Conservation (phyloP, 2,888 invertebrate species). For the Rotaria socialis region DNA sequence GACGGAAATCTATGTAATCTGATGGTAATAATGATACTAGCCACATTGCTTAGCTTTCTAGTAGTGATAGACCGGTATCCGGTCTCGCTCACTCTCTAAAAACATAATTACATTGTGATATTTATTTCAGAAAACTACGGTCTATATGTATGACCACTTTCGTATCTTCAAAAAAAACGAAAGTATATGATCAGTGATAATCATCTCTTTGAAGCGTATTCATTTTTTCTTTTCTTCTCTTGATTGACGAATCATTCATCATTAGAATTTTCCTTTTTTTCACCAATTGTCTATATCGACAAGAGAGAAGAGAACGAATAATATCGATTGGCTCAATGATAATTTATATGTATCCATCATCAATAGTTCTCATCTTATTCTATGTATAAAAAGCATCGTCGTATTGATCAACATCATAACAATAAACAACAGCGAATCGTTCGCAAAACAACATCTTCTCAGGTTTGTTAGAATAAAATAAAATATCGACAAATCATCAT, state of each 20-base stretch:
- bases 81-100: too few species aligned
- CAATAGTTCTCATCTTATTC: neutral
- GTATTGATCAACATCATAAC: neutral
- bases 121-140: too few species aligned
- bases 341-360: neutral
- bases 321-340: neutral
- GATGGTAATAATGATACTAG: too few species aligned
- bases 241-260: constrained; percentile 13
- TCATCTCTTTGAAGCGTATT: neutral
- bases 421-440: neutral
- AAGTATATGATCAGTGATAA: neutral
- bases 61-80: too few species aligned
- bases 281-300: neutral
- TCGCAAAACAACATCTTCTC: neutral
- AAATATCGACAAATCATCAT: neutral
- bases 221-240: neutral
- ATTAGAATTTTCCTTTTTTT: neutral
- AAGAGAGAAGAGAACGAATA: neutral
- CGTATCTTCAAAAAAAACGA: neutral
- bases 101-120: too few species aligned
- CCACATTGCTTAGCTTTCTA: too few species aligned
- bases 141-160: too few species aligned
- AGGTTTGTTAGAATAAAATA: neutral
- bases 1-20: too few species aligned
- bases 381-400: neutral